Base-by-base conservation (phyloP, 2,113 vertebrate species). In the Leptocoma aspasia region DNA sequence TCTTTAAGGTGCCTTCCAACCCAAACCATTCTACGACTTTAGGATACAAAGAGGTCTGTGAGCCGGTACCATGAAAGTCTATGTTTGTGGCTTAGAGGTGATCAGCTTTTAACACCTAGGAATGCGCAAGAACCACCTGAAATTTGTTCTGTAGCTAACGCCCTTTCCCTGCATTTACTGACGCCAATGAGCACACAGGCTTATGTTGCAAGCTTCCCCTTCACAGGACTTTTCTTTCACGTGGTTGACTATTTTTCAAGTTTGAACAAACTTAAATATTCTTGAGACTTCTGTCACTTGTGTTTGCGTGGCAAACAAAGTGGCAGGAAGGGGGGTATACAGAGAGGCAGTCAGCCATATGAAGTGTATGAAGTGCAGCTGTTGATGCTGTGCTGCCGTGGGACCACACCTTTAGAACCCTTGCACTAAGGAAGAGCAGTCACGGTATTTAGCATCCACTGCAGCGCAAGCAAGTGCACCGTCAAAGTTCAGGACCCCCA, bases 331-430 rank as follows among this genome's bases (percentile, higher is more conserved):
- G 26, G 24, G 20, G 9, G 6, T 15, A 20, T 7, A 26, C 8
- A 11, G 82, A 41, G 39, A 41, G 28, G 37, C 53, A 70, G 57
- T 16, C 42, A 31, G 50, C 27, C 19, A 0, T 31, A 18, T 3
- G 22, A 42, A 63, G 57, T 3, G 20, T n/a, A 17, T 3, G 14
- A 49, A 72, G 50, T 6, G 28, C 47, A 49, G 37, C 4, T 60
- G 17, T 30, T 7, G 17, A 6, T 2, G 11, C 33, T 10, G 3
- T 11, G n/a, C 10, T 27, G 65, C 45, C 0, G 0, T 49, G 24
- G 63, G 78, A 49, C 33, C 53, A 52, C 35, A 44, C 41, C 41
- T 84, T 27, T 59, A 30, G 77, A 78, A 41, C 2, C 28, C 15
- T 22, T 19, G 44, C 8, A 5, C n/a, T 18, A 28, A 27, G 49